Percentiles rank a stretch among this genome's conserved stretches.
Conservation (phyloP, 2,888 invertebrate genomes). For the Volucella inanis region DNA sequence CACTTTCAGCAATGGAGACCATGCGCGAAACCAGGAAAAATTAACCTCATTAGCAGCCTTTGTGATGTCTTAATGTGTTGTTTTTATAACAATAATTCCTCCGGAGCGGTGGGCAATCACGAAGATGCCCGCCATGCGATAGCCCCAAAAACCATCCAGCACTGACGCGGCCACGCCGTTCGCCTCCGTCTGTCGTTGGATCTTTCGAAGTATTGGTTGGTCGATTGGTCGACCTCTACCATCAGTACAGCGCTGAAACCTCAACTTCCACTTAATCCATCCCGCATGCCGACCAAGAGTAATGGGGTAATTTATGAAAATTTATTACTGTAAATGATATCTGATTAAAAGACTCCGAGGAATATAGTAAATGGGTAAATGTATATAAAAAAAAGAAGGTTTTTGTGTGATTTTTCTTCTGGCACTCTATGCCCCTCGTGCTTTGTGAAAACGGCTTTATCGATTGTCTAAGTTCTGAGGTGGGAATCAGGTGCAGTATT, state of each 20-base stretch:
- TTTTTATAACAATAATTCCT: slow-evolving; percentile 70
- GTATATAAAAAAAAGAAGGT: slow-evolving; percentile 28
- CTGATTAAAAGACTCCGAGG: slow-evolving; percentile 58
- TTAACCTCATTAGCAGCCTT: slow-evolving; percentile 76
- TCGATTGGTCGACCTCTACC: neutral
- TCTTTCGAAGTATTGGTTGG: no score
- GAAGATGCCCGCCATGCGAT: slow-evolving; percentile 65
- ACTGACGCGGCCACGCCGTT: neutral
- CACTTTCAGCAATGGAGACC: slow-evolving; percentile 21
- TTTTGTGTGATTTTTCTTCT: slow-evolving; percentile 48
- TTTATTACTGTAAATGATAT: slow-evolving; percentile 74
- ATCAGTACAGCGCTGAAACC: slow-evolving; percentile 36
- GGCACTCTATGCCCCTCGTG: slow-evolving; percentile 17
- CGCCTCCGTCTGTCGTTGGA: no score
- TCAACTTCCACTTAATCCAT: slow-evolving; percentile 64
- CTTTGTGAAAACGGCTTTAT: slow-evolving; percentile 17
- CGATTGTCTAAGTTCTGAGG: slow-evolving; percentile 31
- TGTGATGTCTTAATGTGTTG: slow-evolving; percentile 76
- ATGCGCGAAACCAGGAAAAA: slow-evolving; percentile 57
- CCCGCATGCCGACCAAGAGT: slow-evolving; percentile 50
- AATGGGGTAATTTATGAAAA: slow-evolving; percentile 72
- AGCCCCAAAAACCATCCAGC: slow-evolving; percentile 35
- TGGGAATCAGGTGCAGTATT: slow-evolving; percentile 2
- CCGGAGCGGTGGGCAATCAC: slow-evolving; percentile 59
- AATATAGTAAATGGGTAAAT: slow-evolving; percentile 37